These are phyloP conservation scores for Anodontia alba DNA, from an alignment of 2,888 invertebrate species.

Conservation along the genomic window DNA sequence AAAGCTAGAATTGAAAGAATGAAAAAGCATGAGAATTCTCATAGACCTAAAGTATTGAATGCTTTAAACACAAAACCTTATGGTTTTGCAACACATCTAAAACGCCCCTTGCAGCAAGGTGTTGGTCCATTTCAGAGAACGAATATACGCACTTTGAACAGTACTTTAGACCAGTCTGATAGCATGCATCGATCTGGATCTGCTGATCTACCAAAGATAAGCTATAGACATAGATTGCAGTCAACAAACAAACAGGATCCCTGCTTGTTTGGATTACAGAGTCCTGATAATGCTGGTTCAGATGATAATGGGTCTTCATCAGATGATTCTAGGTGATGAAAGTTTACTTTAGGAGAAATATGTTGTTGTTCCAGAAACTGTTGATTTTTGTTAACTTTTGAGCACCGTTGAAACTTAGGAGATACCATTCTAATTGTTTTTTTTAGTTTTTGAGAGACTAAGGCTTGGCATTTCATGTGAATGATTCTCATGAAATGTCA, in stretches of 20 bases:
- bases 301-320: constrained; percentile 46
- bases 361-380: no score
- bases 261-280: constrained; percentile 46
- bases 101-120: constrained; percentile 40
- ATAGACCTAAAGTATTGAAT: constrained; percentile 34
- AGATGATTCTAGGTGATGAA: constrained; percentile 18
- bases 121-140: constrained; percentile 49
- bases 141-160: constrained; percentile 45
- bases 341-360: not conserved
- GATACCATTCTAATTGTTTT: no score
- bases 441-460: no score
- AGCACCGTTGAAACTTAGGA: no score
- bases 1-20: constrained; percentile 12
- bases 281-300: constrained; percentile 17
- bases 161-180: constrained; percentile 35
- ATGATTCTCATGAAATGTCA: no score
- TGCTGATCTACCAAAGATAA: constrained; percentile 62
- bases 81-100: constrained; percentile 44
- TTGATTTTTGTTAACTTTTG: no score
- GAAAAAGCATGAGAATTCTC: not conserved
- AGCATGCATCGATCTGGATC: constrained; percentile 56
- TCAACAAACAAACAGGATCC: constrained; percentile 53
- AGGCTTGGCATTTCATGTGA: no score
- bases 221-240: constrained; percentile 59
- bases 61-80: constrained; percentile 62